Percentiles rank a stretch among this genome's conserved stretches.
Evolutionary conservation across 2,113 vertebrate species (phyloP).

Genomic region (Poeciliopsis prolifica): DNA sequence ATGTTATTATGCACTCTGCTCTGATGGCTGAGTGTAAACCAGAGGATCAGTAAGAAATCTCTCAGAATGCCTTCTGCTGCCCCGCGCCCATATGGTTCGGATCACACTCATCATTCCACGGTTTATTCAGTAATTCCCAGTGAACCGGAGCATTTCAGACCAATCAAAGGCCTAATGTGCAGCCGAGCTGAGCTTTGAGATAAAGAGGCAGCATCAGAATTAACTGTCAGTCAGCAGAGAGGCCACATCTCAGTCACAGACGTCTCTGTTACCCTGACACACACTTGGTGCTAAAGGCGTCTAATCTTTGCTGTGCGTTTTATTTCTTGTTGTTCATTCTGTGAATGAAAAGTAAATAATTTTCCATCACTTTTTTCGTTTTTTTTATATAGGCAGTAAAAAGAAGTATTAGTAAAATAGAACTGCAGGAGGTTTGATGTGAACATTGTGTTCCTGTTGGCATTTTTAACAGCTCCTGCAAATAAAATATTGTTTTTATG

Average conservation of each 20-base stretch:
- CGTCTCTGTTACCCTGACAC: background rate
- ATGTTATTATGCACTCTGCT: constrained; percentile 49
- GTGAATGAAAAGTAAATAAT: constrained; percentile 75
- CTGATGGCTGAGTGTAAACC: constrained; percentile 50
- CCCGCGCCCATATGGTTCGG: constrained; percentile 64
- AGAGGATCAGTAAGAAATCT: constrained; percentile 55
- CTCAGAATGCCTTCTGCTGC: constrained; percentile 40
- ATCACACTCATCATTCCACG: constrained; percentile 62
- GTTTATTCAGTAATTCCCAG: constrained; percentile 48
- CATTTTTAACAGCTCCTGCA: background rate
- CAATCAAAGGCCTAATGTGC: constrained; percentile 59
- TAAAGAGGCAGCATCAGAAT: constrained; percentile 30
- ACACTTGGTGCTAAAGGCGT: background rate
- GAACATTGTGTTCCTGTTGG: background rate
- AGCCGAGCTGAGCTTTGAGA: constrained; percentile 26
- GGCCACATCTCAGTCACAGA: constrained; percentile 24
- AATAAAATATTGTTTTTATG: constrained; percentile 1
- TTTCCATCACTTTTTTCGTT: constrained; percentile 2
- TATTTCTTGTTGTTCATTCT: constrained; percentile 77
- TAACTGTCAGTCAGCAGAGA: constrained; percentile 12
- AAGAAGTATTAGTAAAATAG: constrained; percentile 14
- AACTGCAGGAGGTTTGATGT: background rate
- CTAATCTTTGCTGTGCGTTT: constrained; percentile 26
- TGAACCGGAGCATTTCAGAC: constrained; percentile 45
- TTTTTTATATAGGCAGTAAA: constrained; percentile 41